A percentile compares a stretch with the other conserved stretches of the same genome.
These are phyloP conservation scores for Lycodopsis pacificus DNA, from an alignment of 2,797 vertebrate genomes.

Conservation along the genomic window DNA sequence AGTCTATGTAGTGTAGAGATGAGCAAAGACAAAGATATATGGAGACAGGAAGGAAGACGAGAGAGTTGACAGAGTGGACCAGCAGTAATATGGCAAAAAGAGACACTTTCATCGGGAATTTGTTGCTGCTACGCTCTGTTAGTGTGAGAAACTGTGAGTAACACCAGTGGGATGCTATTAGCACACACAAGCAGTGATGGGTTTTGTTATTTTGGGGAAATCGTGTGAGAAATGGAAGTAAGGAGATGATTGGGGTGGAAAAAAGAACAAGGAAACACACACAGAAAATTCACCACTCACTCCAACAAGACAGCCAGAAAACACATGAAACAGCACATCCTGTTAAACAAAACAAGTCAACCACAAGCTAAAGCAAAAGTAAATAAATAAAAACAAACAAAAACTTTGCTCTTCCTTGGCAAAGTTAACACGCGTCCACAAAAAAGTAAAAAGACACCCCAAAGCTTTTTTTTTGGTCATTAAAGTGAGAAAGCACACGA, in stretches of 20 bases:
- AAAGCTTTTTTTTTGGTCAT: conserved; percentile 79
- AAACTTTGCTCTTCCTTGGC: conserved; percentile 78
- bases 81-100: conserved; percentile 55
- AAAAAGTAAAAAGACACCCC: conserved; percentile 84
- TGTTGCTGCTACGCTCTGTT: conserved; percentile 48
- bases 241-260: conserved; percentile 9
- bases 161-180: conserved; percentile 54
- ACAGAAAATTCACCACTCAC: conserved; percentile 79
- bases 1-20: conserved; percentile 34
- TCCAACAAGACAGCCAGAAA: conserved; percentile 71
- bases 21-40: conserved; percentile 71
- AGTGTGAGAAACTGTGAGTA: conserved; percentile 53
- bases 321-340: conserved; percentile 82
- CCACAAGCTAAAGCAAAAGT: conserved; percentile 83
- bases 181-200: conserved; percentile 69
- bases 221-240: conserved; percentile 14
- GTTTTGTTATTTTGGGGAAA: conserved; percentile 49
- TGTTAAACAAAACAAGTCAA: conserved; percentile 83
- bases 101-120: conserved; percentile 21
- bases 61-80: conserved; percentile 39
- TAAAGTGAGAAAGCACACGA: conserved; percentile 94
- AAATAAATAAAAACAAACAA: conserved; percentile 52
- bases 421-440: conserved; percentile 85
- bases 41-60: conserved; percentile 34
- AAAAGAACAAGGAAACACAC: conserved; percentile 67